Conservation (phyloP, 2,888 invertebrate genomes). For the Didymodactylos carnosus region DNA sequence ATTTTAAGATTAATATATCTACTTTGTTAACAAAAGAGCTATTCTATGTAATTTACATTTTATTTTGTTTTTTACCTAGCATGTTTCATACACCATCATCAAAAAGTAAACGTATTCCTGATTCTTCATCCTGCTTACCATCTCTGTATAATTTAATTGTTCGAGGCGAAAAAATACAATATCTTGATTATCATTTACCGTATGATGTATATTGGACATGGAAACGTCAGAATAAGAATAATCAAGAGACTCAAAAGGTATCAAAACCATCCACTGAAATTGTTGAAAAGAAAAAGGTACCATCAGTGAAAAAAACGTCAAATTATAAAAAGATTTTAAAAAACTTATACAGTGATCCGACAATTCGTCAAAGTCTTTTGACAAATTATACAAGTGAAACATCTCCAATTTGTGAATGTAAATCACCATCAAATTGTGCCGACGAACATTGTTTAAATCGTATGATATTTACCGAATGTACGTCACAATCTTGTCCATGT, state of each 20-base stretch:
- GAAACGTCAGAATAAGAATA: background rate
- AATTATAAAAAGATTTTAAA: background rate
- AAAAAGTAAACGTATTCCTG: too few species aligned
- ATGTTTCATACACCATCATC: too few species aligned
- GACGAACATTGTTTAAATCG: constrained; percentile 17
- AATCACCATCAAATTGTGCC: background rate
- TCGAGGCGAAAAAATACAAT: background rate
- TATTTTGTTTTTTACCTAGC: too few species aligned
- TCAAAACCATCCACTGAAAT: background rate
- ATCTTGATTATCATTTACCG: background rate
- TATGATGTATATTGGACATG: background rate
- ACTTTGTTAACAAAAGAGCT: too few species aligned
- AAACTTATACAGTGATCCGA: background rate
- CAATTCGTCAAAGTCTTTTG: background rate
- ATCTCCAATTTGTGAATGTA: background rate
- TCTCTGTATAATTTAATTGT: background rate
- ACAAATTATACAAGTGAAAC: background rate
- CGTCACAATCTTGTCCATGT: constrained; percentile 60
- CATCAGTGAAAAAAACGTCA: background rate
- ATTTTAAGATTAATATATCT: too few species aligned
- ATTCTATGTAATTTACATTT: too few species aligned
- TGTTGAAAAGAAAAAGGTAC: background rate
- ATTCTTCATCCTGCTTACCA: background rate
- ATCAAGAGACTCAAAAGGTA: background rate
- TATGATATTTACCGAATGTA: constrained; percentile 77